Conservation (phyloP, 1,140 invertebrate species). For the Ips nitidus region DNA sequence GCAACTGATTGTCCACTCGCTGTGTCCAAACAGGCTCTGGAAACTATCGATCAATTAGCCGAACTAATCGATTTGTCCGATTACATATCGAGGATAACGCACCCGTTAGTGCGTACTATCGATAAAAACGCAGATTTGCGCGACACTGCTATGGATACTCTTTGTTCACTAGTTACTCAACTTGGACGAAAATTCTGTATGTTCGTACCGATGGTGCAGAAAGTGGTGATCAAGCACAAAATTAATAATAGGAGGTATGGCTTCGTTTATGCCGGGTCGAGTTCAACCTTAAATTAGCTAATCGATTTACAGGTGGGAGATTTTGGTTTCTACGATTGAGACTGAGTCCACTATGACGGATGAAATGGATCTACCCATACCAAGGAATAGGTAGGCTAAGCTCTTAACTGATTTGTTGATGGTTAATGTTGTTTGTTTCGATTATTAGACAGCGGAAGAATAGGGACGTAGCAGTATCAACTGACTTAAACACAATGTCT, state of each 20-base stretch:
- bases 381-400: conserved; percentile 47
- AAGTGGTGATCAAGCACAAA: conserved; percentile 78
- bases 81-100: conserved; percentile 88
- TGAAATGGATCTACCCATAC: conserved; percentile 64
- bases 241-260: conserved; percentile 68
- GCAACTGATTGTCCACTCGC: conserved; percentile 77
- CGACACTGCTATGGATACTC: conserved; percentile 83
- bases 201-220: conserved; percentile 89
- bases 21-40: conserved; percentile 79
- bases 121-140: conserved; percentile 81
- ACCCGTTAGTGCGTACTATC: conserved; percentile 83
- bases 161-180: conserved; percentile 85
- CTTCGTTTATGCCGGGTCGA: background rate
- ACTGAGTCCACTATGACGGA: conserved; percentile 66
- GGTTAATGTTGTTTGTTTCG: background rate
- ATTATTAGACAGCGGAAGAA: conserved; percentile 55
- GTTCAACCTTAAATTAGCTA: background rate
- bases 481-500: conserved; percentile 67
- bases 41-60: conserved; percentile 90
- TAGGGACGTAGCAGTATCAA: conserved; percentile 60
- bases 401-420: background rate
- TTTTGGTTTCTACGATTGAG: conserved; percentile 65
- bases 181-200: conserved; percentile 88
- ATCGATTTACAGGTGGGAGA: conserved; percentile 63
- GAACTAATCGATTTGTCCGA: conserved; percentile 90